Percentiles rank a stretch among this genome's conserved stretches.
Conservation (phyloP, 2,113 vertebrate genomes). For the Crotalus tigris region DNA sequence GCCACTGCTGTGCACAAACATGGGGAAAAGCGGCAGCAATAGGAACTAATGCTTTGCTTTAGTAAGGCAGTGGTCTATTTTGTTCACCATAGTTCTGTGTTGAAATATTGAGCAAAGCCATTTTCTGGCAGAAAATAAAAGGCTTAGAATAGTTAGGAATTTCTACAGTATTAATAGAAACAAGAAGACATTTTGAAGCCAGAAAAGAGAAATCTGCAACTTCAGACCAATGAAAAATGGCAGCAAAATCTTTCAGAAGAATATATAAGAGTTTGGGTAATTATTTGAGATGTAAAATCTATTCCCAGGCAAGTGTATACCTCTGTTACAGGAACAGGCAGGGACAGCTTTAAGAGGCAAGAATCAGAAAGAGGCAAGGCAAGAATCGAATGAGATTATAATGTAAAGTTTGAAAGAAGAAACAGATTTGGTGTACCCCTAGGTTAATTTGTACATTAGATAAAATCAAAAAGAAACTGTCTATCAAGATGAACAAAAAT, state of each 20-base stretch:
- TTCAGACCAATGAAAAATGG: not conserved
- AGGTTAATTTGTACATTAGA: not conserved
- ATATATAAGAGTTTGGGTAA: not conserved
- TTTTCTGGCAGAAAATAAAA: not conserved
- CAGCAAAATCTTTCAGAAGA: not conserved
- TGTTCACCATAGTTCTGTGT: not conserved
- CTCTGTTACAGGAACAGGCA: not conserved
- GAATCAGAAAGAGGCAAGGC: not conserved
- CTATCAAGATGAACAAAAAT: not conserved
- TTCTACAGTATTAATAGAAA: not conserved
- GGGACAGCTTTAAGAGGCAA: not conserved
- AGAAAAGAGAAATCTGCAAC: not conserved
- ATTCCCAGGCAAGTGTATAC: not conserved
- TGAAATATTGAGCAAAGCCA: not conserved
- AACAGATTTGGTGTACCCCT: not conserved
- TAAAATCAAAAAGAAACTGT: not conserved
- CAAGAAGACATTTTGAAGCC: not conserved
- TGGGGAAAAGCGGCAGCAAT: not conserved
- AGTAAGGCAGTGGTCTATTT: not conserved
- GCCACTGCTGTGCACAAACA: not conserved
- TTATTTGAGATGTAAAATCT: not conserved
- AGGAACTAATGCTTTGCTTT: not conserved
- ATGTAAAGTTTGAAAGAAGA: not conserved
- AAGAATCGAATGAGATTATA: not conserved
- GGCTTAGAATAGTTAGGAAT: not conserved